phyloP scores from a whole-genome alignment of 2,113 vertebrate species.

The Onychostoma macrolepis region DNA sequence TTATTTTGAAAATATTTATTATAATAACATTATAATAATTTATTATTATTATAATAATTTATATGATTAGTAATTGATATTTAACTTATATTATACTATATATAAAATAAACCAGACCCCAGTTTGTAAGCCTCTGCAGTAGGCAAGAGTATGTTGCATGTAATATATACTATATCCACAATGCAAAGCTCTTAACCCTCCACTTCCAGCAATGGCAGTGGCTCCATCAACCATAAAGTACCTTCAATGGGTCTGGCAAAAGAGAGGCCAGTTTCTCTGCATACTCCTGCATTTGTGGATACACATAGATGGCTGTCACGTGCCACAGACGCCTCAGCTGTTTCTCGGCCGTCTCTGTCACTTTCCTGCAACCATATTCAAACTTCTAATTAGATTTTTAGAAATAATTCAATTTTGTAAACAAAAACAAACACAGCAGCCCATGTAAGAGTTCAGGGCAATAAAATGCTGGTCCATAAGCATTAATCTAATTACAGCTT shows the following conservation, averaged over 20 bases:
- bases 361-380: conserved; percentile 76
- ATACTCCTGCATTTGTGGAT: conserved; percentile 84
- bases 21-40: too few relatives aligned
- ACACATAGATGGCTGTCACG: conserved; percentile 82
- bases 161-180: background rate
- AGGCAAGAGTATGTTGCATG: background rate
- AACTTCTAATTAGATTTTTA: background rate
- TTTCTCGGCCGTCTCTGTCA: conserved; percentile 79
- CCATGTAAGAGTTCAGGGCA: background rate
- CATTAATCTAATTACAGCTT: background rate
- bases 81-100: background rate
- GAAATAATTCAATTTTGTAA: background rate
- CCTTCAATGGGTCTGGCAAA: conserved; percentile 92
- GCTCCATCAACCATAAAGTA: conserved; percentile 58
- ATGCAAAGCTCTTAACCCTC: background rate
- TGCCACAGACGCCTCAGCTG: conserved; percentile 89
- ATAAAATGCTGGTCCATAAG: background rate
- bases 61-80: background rate
- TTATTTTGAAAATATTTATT: background rate
- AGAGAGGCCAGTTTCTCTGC: conserved; percentile 83
- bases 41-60: too few relatives aligned
- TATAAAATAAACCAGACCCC: background rate
- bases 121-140: background rate
- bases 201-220: background rate
- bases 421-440: background rate